phyloP scores from a whole-genome alignment of 2,797 vertebrate genomes.

The Prionace glauca region DNA sequence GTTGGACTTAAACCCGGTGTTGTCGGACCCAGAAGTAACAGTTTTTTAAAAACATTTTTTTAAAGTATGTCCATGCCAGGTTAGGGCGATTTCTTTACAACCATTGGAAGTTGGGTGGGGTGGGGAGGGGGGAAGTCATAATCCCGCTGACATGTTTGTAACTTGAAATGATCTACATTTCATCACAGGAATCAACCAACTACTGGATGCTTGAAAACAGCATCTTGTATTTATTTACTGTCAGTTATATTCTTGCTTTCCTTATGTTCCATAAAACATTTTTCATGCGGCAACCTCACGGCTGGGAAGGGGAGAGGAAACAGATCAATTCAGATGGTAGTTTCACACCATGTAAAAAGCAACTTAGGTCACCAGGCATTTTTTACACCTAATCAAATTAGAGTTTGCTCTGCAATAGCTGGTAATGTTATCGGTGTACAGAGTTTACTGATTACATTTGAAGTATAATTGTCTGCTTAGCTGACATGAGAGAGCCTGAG shows the following conservation, averaged over 20 bases:
- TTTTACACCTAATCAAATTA: not conserved
- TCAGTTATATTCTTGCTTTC: not conserved
- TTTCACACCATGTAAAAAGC: slow-evolving; percentile 15
- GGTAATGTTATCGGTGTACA: slow-evolving; percentile 13
- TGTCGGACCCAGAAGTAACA: not conserved
- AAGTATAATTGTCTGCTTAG: slow-evolving; percentile 22
- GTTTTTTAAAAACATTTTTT: not conserved
- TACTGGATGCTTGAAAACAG: not conserved
- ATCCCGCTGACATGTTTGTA: not conserved
- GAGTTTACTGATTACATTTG: slow-evolving; percentile 24
- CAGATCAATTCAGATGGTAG: not conserved
- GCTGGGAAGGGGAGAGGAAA: not conserved
- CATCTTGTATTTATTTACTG: not conserved
- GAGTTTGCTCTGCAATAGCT: not conserved
- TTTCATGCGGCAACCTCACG: not conserved
- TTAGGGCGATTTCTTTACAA: no score
- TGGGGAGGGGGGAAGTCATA: not conserved
- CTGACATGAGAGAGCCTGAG: slow-evolving; percentile 16
- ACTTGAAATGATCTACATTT: not conserved
- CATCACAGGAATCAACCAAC: not conserved
- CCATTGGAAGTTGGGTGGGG: not conserved
- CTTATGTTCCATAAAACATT: not conserved
- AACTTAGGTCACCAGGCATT: not conserved
- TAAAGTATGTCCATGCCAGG: no score
- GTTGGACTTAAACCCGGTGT: no score